Conservation (phyloP, 2,797 vertebrate genomes). For the Onychomys leucogaster region DNA sequence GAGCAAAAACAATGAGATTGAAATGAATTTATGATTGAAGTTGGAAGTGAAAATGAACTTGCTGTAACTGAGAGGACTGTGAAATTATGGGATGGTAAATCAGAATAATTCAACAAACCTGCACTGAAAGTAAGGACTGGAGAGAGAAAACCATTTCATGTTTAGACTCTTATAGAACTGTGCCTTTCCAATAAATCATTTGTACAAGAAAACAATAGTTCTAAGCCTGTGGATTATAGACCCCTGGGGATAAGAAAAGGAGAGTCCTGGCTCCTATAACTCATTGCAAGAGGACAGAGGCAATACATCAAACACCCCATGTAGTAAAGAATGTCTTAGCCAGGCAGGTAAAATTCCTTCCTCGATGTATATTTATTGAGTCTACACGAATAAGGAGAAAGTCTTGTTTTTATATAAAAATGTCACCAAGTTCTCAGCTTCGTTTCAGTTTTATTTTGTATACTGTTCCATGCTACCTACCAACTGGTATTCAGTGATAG, state of each 20-base stretch:
- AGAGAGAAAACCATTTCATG: constrained; percentile 53
- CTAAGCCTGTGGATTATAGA: constrained; percentile 38
- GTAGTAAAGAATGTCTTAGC: constrained; percentile 11
- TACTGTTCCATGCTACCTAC: background rate
- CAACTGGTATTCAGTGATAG: background rate
- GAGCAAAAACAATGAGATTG: background rate
- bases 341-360: constrained; percentile 12
- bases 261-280: constrained; percentile 35
- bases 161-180: constrained; percentile 42
- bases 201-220: constrained; percentile 64
- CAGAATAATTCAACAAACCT: constrained; percentile 41
- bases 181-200: constrained; percentile 69
- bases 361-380: constrained; percentile 17
- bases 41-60: constrained; percentile 28
- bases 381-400: constrained; percentile 34
- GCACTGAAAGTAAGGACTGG: constrained; percentile 24
- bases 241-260: constrained; percentile 12
- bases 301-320: constrained; percentile 33
- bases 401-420: constrained; percentile 18
- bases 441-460: constrained; percentile 4
- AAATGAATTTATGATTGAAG: constrained; percentile 30
- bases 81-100: background rate
- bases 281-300: constrained; percentile 53
- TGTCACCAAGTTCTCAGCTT: background rate
- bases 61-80: background rate